A percentile compares a stretch with the other conserved stretches of the same genome.
Conservation (phyloP, 2,113 vertebrate species). For the Tenebrosternarchus preto region DNA sequence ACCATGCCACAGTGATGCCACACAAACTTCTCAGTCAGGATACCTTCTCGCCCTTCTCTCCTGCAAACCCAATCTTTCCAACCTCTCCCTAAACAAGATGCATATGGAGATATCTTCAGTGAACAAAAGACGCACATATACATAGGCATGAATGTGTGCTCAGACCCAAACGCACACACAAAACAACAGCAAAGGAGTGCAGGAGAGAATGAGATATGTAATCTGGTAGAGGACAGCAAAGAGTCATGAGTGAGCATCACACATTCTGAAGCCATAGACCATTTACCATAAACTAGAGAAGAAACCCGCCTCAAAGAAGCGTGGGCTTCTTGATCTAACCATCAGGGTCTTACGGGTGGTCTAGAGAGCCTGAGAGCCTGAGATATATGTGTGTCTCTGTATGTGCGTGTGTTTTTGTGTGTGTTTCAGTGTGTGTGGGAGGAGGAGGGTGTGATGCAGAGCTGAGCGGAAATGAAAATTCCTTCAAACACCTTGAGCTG, state of each 20-base stretch:
- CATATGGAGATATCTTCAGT: conserved; percentile 40
- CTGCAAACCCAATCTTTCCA: conserved; percentile 41
- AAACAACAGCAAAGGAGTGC: neutral
- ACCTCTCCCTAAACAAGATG: conserved; percentile 44
- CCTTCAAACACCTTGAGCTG: conserved; percentile 15
- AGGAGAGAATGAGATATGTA: neutral
- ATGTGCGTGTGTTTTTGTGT: conserved; percentile 8
- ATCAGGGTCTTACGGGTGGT: conserved; percentile 40
- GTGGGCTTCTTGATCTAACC: conserved; percentile 6
- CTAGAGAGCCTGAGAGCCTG: conserved; percentile 13
- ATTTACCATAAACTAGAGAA: conserved; percentile 20
- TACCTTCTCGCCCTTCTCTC: conserved; percentile 53
- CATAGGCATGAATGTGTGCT: neutral
- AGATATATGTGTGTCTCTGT: conserved; percentile 13
- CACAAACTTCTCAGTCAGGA: neutral
- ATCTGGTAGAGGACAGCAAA: neutral
- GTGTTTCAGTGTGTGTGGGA: conserved; percentile 7
- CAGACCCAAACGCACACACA: conserved; percentile 16
- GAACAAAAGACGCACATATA: conserved; percentile 11
- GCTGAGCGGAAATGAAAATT: conserved; percentile 44
- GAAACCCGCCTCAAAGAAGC: neutral
- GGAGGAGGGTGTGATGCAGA: conserved; percentile 4
- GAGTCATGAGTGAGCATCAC: neutral
- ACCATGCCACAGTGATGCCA: conserved; percentile 17
- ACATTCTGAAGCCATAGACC: neutral